Evolutionary conservation across 2,888 invertebrate genomes (phyloP), one percentile per base, ranked within the genome.

Genomic region (Sarcophaga carnaria): DNA sequence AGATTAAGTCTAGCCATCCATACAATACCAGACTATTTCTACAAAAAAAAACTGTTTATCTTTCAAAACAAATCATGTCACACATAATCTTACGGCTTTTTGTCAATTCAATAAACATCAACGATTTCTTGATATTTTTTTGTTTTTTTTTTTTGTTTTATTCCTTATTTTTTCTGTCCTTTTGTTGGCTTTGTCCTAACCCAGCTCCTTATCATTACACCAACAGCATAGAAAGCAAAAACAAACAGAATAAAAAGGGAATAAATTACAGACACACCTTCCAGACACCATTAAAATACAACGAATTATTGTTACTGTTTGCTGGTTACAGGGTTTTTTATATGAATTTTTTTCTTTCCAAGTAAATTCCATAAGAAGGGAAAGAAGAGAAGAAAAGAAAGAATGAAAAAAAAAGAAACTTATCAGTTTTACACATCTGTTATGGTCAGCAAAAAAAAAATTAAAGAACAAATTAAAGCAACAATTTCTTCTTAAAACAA

Each of bases 351-450:
- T 37, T 59, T 27, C 47, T 63, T 66, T 69, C 14, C 20, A 54
- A 45, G 63, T 37, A 62, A 74, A 69, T 74, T 79, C 25, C 74
- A 47, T 8, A 8, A 37, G 6, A 37, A 5, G 27, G 8, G 8
- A 8, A 37, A 37, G 3, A 37, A 37, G 37, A 37, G 3, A 37
- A 37, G 37, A 10, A 37, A 10, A 37, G 37, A 37, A 37, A 2
- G 37, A 37, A 6, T 1, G 37, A 37, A 37, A 79, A 47, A 82
- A 77, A 64, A 64, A 74, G 64, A 64, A 63, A 64, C 45, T 83
- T 79, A 83, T 83, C 83, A 64, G 64, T 59, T 64, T 75, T 64
- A 79, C 59, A 64, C 75, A 79, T 83, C 75, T 83, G 63, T 79
- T 11, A 6, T 79, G 75, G 75, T 83, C 79, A 83, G 64, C 64